These are phyloP conservation scores for Rhogogaster chlorosoma DNA, from an alignment of 2,888 invertebrate genomes.

Conservation along the genomic window DNA sequence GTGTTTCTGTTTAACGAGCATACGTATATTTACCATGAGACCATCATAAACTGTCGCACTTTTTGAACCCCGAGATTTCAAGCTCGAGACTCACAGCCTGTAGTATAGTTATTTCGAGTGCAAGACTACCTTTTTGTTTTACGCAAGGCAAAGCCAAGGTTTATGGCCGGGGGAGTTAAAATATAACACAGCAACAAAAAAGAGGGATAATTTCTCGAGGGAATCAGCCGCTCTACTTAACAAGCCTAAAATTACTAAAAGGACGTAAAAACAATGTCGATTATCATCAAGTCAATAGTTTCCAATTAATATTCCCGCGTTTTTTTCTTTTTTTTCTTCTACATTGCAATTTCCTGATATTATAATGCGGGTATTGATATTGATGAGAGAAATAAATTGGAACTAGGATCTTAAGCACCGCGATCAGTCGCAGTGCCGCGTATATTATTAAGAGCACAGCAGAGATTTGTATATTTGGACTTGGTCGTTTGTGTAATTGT, in stretches of 20 bases:
- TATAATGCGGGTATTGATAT: background rate
- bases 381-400: background rate
- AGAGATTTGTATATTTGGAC: conserved; percentile 42
- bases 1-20: conserved; percentile 5
- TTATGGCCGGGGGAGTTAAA: conserved; percentile 7
- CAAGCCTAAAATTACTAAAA: background rate
- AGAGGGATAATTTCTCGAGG: background rate
- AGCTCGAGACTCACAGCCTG: background rate
- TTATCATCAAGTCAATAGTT: background rate
- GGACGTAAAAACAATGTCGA: background rate
- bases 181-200: background rate
- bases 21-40: background rate
- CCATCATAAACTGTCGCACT: conserved; percentile 38
- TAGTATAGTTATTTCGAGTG: conserved; percentile 42
- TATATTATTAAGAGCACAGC: conserved; percentile 1
- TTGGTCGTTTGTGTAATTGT: conserved; percentile 27
- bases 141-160: conserved; percentile 49
- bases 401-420: background rate
- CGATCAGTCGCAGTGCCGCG: background rate
- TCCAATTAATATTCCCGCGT: background rate
- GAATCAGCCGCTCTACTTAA: background rate
- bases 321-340: background rate
- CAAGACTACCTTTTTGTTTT: conserved; percentile 33
- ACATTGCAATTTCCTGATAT: background rate
- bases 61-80: conserved; percentile 30